Conservation (phyloP, 2,888 invertebrate species). For the Poecilus cupreus region DNA sequence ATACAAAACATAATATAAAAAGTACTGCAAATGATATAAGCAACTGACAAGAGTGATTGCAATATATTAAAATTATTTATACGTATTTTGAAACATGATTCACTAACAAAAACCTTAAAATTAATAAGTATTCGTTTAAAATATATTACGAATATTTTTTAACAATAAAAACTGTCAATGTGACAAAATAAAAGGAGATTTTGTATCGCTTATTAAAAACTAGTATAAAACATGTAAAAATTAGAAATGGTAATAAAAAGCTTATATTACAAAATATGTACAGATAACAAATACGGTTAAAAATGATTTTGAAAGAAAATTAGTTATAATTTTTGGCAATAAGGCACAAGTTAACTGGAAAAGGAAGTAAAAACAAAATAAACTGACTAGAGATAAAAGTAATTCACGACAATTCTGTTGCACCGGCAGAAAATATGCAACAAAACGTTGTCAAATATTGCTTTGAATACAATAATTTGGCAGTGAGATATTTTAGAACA, state of each 20-base stretch:
- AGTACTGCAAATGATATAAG: neutral
- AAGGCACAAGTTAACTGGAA: neutral
- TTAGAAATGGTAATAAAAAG: conserved; percentile 30
- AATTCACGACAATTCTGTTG: conserved; percentile 4
- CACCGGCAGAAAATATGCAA: conserved; percentile 8
- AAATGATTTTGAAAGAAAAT: neutral
- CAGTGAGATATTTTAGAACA: conserved; percentile 35
- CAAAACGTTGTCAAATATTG: conserved; percentile 41
- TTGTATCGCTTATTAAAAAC: neutral
- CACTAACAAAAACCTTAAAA: neutral
- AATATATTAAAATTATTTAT: conserved; percentile 40
- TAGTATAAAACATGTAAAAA: neutral
- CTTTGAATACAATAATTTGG: conserved; percentile 42
- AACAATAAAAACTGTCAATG: neutral
- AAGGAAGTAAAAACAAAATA: conserved; percentile 26
- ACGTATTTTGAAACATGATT: conserved; percentile 8
- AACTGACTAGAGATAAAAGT: conserved; percentile 30
- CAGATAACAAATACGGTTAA: conserved; percentile 1
- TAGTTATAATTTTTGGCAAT: neutral
- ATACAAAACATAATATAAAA: conserved; percentile 28
- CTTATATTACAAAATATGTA: conserved; percentile 50
- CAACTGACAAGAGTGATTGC: conserved; percentile 5
- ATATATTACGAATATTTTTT: neutral
- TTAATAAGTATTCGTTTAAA: neutral
- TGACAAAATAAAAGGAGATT: neutral